Base-by-base conservation (phyloP, 1,140 invertebrate species). In the Drosophila lowei region DNA sequence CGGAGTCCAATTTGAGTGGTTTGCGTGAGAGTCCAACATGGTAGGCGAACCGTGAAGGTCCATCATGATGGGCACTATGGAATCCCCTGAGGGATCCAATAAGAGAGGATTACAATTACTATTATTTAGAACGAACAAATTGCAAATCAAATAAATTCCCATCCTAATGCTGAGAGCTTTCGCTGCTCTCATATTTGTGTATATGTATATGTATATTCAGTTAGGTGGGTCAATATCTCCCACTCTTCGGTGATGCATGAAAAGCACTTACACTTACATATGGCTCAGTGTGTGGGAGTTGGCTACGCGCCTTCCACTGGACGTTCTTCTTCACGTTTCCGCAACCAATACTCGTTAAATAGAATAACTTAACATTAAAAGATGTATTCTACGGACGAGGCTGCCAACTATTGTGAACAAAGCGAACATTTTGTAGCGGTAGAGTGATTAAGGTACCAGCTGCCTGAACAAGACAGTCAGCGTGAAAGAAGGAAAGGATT, bases 251-350 rank as follows among this genome's bases (percentile, higher is more conserved):
- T 44, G 9, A 74, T 81, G 81, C 81, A 85, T 86, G 81, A 85
- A 85, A 85, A 86, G 74, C 81, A 85, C 81, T 77, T 75, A 57
- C 34, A 52, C 50, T 15, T 44, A 43, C 65, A 16, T 30, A 11
- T 25, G 0, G 8, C 8, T 43, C 0, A 7, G 11, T 18, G 43
- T 41, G 58, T 50, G 41, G 18, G 5, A 50, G 23, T n/a, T n/a
- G n/a, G 16, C 41, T 38, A 42, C 30, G 2, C 46, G 15, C 47
- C 15, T 9, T 16, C 43, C 53, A 52, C 16, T 44, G 2, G 52
- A 3, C 8, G 34, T 8, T 30, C 11, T n/a, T n/a, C n/a, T 3
- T 30, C 49, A 30, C 25, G 47, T 54, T 54, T 67, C 61, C 43
- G 18, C 47, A 30, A 41, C 49, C 62, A 67, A 68, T 56, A 5